A percentile compares a stretch with the other conserved stretches of the same genome.
phyloP scores from a whole-genome alignment of 2,888 invertebrate genomes.

The Cerastis rubricosa region DNA sequence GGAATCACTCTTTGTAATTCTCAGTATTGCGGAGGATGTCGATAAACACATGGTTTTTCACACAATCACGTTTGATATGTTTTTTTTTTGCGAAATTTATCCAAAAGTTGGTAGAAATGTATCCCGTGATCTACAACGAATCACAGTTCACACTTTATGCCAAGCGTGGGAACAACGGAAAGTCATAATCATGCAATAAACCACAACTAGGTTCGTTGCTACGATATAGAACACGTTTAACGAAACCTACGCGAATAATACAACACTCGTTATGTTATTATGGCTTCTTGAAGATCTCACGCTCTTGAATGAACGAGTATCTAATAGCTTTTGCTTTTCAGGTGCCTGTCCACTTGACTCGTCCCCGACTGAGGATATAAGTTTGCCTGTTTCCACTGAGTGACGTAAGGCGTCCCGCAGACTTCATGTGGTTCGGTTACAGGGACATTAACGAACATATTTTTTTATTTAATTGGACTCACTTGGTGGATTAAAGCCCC shows the following conservation, averaged over 20 bases:
- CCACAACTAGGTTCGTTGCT: slow-evolving; percentile 65
- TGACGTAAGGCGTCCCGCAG: slow-evolving; percentile 9
- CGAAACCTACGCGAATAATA: slow-evolving; percentile 62
- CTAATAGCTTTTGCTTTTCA: slow-evolving; percentile 48
- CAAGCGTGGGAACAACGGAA: slow-evolving; percentile 72
- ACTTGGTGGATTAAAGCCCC: neutral
- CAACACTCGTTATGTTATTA: slow-evolving; percentile 37
- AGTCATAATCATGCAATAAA: slow-evolving; percentile 75
- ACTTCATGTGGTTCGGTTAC: neutral
- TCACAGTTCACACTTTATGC: slow-evolving; percentile 47
- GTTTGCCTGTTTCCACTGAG: slow-evolving; percentile 7
- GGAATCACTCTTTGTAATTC: slow-evolving; percentile 1
- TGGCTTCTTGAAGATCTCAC: slow-evolving; percentile 43
- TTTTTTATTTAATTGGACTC: neutral
- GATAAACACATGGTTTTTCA: slow-evolving; percentile 23
- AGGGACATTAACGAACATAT: neutral
- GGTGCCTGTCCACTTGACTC: slow-evolving; percentile 37
- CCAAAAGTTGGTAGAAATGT: slow-evolving; percentile 55
- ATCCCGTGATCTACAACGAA: slow-evolving; percentile 44
- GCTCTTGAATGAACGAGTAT: slow-evolving; percentile 35
- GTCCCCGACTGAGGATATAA: slow-evolving; percentile 16
- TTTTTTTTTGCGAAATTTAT: slow-evolving; percentile 24
- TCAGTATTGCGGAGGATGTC: neutral
- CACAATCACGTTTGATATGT: slow-evolving; percentile 13
- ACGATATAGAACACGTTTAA: slow-evolving; percentile 49